Evolutionary conservation across 2,888 invertebrate species (phyloP), one percentile per base, ranked within the genome.

Genomic region (Caenorhabditis becei): DNA sequence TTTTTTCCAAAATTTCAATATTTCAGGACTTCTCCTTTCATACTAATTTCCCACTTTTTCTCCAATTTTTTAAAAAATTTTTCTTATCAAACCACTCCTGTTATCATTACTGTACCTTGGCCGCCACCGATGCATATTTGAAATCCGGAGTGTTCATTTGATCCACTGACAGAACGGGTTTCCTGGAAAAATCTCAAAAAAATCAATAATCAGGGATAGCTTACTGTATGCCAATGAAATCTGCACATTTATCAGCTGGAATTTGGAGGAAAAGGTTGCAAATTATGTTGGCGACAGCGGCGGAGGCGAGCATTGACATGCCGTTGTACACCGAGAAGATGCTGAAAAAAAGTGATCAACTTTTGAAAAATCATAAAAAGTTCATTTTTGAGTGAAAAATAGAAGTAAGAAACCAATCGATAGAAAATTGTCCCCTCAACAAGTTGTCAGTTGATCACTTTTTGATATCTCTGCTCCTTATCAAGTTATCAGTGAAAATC

Each of bases 221-320:
- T 28, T 28, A 79, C 79, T 61, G 72, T n/a, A 72, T 47, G 0
- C 72, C 72, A 8, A 79, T 16, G 1, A 71, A 14, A 23, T 79
- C 65, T 8, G 66, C 32, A 54, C 66, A 54, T 16, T 67, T 44
- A 24, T 75, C 66, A 2, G 75, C 65, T 16, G 80, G 80, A n/a
- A 75, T 20, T 75, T 80, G 80, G 1, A 80, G 54, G n/a, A 75
- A 61, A 7, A 80, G n/a, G 26, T 80, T 80, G 56, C 58, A 58
- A 49, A 75, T 66, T 11, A 80, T 49, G 51, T 80, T 80, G 47
- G 80, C 80, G 11, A 80, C 70, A 23, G 80, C 80, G 7, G 80
- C 75, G 37, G 80, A 70, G 3, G 80, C 80, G 20, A 80, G 41
- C 80, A 80, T 80, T 20, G 80, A 80, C 80, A 80, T 80, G 35